phyloP scores from a whole-genome alignment of 2,888 invertebrate genomes.

The Pharmacophagus antenor region DNA sequence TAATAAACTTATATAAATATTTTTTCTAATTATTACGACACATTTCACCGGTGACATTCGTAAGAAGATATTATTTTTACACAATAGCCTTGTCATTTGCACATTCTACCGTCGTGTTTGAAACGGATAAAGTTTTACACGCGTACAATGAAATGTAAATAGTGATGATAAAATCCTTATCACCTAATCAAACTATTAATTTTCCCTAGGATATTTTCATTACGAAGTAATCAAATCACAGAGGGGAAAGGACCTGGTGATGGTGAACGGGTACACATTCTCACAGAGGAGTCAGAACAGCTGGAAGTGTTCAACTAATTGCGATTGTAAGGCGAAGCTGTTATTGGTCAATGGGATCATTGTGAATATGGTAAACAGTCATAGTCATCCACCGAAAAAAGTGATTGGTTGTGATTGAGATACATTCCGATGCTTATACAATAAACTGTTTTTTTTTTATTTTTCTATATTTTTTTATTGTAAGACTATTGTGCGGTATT shows the following conservation, averaged over 20 bases:
- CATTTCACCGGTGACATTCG: too few species aligned
- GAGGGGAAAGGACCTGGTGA: slow-evolving; percentile 37
- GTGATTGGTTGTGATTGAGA: slow-evolving; percentile 1
- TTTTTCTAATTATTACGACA: too few species aligned
- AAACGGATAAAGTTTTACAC: too few species aligned
- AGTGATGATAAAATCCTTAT: neutral
- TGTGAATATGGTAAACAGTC: slow-evolving; percentile 31
- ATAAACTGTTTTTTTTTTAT: neutral
- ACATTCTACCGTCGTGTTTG: too few species aligned
- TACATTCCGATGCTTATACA: neutral
- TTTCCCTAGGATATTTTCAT: slow-evolving; percentile 1
- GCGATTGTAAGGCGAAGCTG: slow-evolving; percentile 35
- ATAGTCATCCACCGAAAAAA: slow-evolving; percentile 13
- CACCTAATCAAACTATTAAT: neutral
- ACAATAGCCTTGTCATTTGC: too few species aligned
- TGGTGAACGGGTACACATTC: slow-evolving; percentile 39
- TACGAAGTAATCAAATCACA: slow-evolving; percentile 34
- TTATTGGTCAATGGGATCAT: slow-evolving; percentile 36
- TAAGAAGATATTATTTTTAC: too few species aligned
- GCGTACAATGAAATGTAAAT: too few species aligned
- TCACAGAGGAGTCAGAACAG: slow-evolving; percentile 15
- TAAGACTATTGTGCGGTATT: neutral
- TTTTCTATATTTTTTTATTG: neutral
- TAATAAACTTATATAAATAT: too few species aligned
- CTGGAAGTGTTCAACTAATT: slow-evolving; percentile 38